Evolutionary conservation across 2,888 invertebrate genomes (phyloP).

Genomic region (Lamellibrachia columna): DNA sequence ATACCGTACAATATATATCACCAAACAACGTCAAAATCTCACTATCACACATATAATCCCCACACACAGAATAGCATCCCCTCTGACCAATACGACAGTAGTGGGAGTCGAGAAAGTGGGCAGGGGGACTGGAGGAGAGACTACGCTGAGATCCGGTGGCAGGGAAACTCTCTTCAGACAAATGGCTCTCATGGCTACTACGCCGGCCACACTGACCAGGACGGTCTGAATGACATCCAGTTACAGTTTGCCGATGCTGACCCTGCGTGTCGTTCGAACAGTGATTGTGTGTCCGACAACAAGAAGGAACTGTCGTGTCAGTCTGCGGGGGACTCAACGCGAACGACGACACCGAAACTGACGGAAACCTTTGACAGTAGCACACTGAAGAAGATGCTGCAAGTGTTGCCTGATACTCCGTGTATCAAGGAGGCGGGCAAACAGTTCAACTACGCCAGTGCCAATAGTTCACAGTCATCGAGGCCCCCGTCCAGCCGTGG

Average conservation of each 20-base stretch:
- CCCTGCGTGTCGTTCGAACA: not conserved
- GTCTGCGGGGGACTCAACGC: not conserved
- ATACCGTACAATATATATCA: conserved; percentile 24
- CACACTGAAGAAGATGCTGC: conserved; percentile 91
- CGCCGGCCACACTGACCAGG: not conserved
- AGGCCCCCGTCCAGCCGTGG: not conserved
- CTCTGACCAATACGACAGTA: not conserved
- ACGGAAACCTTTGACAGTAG: conserved; percentile 75
- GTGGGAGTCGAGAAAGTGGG: not conserved
- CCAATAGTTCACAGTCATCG: not conserved
- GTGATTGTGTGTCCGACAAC: not conserved
- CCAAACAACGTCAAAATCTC: not conserved
- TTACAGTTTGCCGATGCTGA: not conserved
- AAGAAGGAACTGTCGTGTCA: not conserved
- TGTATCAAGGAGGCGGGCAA: not conserved
- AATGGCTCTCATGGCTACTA: not conserved
- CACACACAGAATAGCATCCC: not conserved
- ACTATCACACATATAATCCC: conserved; percentile 13
- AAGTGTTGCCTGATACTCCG: conserved; percentile 79
- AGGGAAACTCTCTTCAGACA: not conserved
- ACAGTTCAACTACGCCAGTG: not conserved
- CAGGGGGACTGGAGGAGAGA: not conserved
- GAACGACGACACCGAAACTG: conserved; percentile 7
- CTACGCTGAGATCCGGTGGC: conserved; percentile 8
- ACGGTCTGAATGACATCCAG: not conserved